Base-by-base conservation (phyloP, 2,797 vertebrate genomes). In the Epinephelus awoara region DNA sequence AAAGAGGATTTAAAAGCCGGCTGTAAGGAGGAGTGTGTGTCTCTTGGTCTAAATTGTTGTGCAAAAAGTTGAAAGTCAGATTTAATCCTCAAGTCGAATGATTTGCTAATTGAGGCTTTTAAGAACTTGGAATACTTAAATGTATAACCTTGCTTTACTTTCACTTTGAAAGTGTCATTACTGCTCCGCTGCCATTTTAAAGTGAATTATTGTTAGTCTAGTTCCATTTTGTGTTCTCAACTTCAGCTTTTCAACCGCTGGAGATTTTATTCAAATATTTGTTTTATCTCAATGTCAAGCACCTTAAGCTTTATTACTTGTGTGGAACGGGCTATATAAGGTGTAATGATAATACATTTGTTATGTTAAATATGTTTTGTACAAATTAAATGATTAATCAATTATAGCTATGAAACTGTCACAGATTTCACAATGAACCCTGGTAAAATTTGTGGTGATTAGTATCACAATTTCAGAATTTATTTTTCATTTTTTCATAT, bases 71-170 rank as follows among this genome's bases (percentile, higher is more conserved):
- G 13, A 72, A 58, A 40, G 8, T 63, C 52, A 64, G 3, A 27
- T 61, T 61, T 44, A 42, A 13, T 54, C 56, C 18, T 34, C 13
- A 56, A n/a, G 25, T 75, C 19, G 54, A 19, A 50, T 21, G n/a
- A 40, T 52, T 46, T 65, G 19, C 17, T 38, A 56, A 79, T 12
- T 63, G 12, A 68, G 44, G 58, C 23, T 61, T 66, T 75, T 38
- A 70, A 21, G 38, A 40, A 76, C 56, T 34, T 10, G 40, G 49
- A 57, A 65, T 56, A 61, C 40, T 34, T 14, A 18, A n/a, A 6
- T 59, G 25, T 34, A 34, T 17, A 27, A 56, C 42, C 21, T 70
- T 27, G 29, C 27, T 50, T 54, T 21, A 27, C 2, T 62, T 72
- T 56, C 59, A 17, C 23, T 67, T 71, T 56, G 12, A 63, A 57